Percentiles rank a stretch among this genome's conserved stretches.
Evolutionary conservation across 2,797 vertebrate genomes (phyloP).

Genomic region (Gadopsis marmoratus): DNA sequence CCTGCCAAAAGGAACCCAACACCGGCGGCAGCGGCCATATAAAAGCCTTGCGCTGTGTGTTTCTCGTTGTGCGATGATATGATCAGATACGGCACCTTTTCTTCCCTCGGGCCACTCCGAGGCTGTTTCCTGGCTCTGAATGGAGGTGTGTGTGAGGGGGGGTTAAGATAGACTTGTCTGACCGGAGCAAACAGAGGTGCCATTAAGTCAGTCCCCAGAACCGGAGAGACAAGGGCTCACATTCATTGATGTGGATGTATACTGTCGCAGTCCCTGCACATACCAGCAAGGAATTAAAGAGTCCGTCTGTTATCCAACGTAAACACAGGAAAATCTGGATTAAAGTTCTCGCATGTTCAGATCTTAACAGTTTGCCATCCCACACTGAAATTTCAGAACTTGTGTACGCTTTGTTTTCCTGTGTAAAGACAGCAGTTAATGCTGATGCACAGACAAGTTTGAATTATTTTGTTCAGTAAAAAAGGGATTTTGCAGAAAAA

Average conservation of each 20-base stretch:
- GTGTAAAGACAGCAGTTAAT: not conserved
- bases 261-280: slow-evolving; percentile 66
- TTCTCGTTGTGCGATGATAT: slow-evolving; percentile 78
- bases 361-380: not conserved
- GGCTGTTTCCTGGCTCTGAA: slow-evolving; percentile 85
- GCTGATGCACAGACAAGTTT: not conserved
- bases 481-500: too few relatives aligned
- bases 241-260: slow-evolving; percentile 71
- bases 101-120: slow-evolving; percentile 73
- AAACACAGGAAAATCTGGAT: slow-evolving; percentile 16
- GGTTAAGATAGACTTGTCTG: slow-evolving; percentile 79
- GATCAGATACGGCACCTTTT: slow-evolving; percentile 83
- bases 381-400: not conserved
- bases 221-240: slow-evolving; percentile 75
- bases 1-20: slow-evolving; percentile 70
- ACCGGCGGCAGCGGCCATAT: slow-evolving; percentile 61
- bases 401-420: too few relatives aligned
- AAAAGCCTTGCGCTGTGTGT: slow-evolving; percentile 69
- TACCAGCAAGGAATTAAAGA: slow-evolving; percentile 58
- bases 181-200: slow-evolving; percentile 81
- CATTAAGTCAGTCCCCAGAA: slow-evolving; percentile 79
- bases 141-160: slow-evolving; percentile 56
- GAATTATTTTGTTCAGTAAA: not conserved
- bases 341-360: slow-evolving; percentile 26
- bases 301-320: slow-evolving; percentile 37